Evolutionary conservation across 2,113 vertebrate genomes (phyloP).

Genomic region (Ornithorhynchus anatinus): DNA sequence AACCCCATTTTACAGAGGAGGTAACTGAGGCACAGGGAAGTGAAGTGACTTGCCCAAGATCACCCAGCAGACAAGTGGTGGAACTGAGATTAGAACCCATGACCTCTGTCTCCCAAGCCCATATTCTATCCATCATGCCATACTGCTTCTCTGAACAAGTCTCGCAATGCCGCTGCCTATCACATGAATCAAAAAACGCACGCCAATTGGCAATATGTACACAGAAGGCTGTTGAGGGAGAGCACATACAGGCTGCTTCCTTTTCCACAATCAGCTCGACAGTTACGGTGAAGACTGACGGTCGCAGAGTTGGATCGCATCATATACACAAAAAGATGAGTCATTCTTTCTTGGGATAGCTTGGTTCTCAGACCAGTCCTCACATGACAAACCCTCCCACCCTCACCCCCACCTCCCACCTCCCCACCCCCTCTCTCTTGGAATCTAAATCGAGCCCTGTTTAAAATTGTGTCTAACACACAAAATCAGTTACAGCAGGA

Average conservation of each 20-base stretch:
- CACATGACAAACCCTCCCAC: constrained; percentile 30
- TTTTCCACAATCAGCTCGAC: neutral
- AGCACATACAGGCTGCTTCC: constrained; percentile 11
- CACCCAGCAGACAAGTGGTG: too few relatives aligned
- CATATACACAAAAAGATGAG: constrained; percentile 33
- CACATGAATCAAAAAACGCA: neutral
- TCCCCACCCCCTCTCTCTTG: neutral
- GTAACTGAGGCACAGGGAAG: too few relatives aligned
- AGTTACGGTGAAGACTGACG: constrained; percentile 10
- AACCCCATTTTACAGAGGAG: too few relatives aligned
- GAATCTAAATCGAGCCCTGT: constrained; percentile 39
- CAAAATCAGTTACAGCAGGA: neutral
- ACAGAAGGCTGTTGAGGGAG: neutral
- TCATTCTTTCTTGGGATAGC: constrained; percentile 39
- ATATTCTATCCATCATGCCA: too few relatives aligned
- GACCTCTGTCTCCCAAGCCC: too few relatives aligned
- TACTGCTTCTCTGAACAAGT: too few relatives aligned
- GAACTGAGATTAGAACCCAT: too few relatives aligned
- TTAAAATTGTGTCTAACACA: constrained; percentile 44
- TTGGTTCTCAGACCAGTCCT: constrained; percentile 46
- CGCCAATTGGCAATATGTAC: neutral
- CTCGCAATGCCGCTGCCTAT: too few relatives aligned
- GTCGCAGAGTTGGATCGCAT: constrained; percentile 50
- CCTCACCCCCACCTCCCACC: constrained; percentile 48
- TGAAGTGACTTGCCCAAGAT: too few relatives aligned